These are phyloP conservation scores for Elephantulus edwardii DNA, from an alignment of 2,113 vertebrate genomes.

Conservation along the genomic window DNA sequence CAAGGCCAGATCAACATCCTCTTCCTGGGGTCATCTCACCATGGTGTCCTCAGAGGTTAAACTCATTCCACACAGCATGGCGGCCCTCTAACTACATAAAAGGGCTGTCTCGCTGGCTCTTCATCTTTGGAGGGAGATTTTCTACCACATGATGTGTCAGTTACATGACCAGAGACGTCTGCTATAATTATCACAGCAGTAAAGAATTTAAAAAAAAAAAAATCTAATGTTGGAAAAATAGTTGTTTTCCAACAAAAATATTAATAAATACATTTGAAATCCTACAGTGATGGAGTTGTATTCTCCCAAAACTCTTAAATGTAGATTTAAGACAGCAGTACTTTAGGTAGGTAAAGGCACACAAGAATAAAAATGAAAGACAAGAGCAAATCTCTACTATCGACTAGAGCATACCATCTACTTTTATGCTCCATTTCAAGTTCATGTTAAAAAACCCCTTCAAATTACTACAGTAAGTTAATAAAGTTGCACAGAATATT, in stretches of 20 bases:
- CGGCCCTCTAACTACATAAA: background rate
- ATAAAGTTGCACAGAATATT: background rate
- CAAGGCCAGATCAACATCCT: constrained; percentile 2
- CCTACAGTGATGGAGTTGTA: background rate
- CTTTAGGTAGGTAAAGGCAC: background rate
- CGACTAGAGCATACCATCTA: background rate
- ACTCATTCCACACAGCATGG: background rate
- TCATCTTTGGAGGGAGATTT: constrained; percentile 11
- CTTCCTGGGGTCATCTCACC: background rate
- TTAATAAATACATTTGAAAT: constrained; percentile 41
- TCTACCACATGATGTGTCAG: background rate
- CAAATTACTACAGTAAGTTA: background rate
- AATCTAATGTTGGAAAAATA: constrained; percentile 48
- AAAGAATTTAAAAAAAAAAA: constrained; percentile 59
- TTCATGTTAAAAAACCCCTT: background rate
- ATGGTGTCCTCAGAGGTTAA: background rate
- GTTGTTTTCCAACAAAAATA: constrained; percentile 40
- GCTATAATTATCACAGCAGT: constrained; percentile 29
- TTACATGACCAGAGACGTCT: background rate
- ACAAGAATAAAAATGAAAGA: background rate
- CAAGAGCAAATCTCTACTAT: constrained; percentile 22
- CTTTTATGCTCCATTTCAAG: background rate
- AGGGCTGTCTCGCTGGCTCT: background rate
- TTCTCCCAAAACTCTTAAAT: constrained; percentile 8
- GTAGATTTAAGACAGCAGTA: constrained; percentile 1